Conservation (phyloP, 2,797 vertebrate species). For the Lemur catta region DNA sequence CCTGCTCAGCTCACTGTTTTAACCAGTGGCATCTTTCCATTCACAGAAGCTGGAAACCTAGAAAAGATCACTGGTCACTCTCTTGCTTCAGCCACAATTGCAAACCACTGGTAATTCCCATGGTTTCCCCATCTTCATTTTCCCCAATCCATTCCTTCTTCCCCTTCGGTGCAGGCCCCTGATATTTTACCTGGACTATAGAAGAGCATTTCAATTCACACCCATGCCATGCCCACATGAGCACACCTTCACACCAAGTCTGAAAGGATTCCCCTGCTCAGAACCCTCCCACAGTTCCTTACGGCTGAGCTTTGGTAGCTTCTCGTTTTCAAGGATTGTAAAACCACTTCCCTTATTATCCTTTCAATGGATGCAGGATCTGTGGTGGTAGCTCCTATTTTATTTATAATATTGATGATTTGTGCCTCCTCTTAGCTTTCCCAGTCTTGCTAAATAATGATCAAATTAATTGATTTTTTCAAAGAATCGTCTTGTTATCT, state of each 20-base stretch:
- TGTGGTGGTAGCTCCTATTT: background rate
- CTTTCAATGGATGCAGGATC: background rate
- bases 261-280: background rate
- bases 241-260: background rate
- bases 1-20: background rate
- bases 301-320: background rate
- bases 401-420: background rate
- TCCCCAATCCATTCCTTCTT: background rate
- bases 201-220: background rate
- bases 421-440: background rate
- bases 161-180: accelerated
- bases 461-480: background rate
- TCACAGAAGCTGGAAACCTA: background rate
- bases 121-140: background rate
- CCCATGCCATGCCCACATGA: background rate
- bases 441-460: background rate
- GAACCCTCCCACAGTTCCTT: background rate
- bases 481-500: background rate
- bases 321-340: background rate
- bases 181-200: background rate
- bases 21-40: background rate
- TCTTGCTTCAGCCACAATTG: background rate
- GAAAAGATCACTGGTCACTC: background rate
- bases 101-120: background rate
- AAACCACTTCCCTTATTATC: background rate